A percentile compares a stretch with the other conserved stretches of the same genome.
Evolutionary conservation across 2,113 vertebrate species (phyloP).

Genomic region (Lutjanus erythropterus): DNA sequence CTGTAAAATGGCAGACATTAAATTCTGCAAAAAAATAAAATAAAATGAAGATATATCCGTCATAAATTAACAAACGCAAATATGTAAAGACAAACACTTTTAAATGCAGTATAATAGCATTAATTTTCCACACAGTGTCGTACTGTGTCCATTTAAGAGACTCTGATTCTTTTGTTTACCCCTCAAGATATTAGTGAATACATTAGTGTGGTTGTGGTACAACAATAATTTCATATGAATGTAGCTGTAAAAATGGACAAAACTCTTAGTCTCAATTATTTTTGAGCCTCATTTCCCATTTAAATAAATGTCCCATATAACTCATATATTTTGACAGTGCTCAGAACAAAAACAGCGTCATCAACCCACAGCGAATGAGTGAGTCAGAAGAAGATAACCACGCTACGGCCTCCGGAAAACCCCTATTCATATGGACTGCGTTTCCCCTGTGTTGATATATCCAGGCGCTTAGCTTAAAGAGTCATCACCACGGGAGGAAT

Average conservation of each 20-base stretch:
- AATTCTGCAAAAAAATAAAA: too few relatives aligned
- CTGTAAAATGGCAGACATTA: not conserved
- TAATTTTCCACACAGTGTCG: not conserved
- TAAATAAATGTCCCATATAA: slow-evolving; percentile 8
- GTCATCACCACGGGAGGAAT: slow-evolving; percentile 51
- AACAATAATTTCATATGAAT: not conserved
- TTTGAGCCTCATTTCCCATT: not conserved
- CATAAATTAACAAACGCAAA: too few relatives aligned
- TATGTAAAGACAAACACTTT: too few relatives aligned
- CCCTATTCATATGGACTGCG: slow-evolving; percentile 1
- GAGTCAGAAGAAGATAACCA: not conserved
- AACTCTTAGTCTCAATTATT: not conserved
- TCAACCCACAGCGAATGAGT: not conserved
- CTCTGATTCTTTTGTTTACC: not conserved
- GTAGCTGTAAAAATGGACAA: not conserved
- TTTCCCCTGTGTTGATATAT: slow-evolving; percentile 52
- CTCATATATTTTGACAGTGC: slow-evolving; percentile 16
- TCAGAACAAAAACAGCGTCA: slow-evolving; percentile 14
- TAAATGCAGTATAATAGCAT: not conserved
- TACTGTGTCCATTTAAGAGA: not conserved
- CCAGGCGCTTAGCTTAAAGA: slow-evolving; percentile 32
- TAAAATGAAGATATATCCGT: too few relatives aligned
- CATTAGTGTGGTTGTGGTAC: too few relatives aligned
- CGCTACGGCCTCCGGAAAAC: slow-evolving; percentile 2
- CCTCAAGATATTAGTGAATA: not conserved